Evolutionary conservation across 1,140 invertebrate species (phyloP).

Genomic region (Lepidurus arcticus): DNA sequence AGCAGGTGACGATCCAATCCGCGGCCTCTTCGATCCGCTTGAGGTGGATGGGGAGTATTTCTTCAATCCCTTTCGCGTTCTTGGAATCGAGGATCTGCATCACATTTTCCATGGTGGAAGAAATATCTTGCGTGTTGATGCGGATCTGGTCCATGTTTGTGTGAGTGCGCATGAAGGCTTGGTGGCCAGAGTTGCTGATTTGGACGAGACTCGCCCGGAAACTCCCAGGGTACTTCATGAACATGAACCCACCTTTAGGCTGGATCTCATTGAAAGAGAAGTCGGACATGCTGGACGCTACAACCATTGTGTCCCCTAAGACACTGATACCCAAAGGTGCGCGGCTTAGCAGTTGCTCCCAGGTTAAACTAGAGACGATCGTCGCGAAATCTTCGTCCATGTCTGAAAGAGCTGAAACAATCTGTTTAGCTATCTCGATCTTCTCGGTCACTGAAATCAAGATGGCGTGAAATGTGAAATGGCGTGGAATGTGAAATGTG

Average conservation of each 20-base stretch:
- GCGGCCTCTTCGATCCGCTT: background rate
- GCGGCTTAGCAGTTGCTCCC: background rate
- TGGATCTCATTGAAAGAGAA: constrained; percentile 7
- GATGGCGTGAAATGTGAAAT: too few species aligned
- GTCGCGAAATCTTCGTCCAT: constrained; percentile 25
- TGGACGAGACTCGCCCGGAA: constrained; percentile 30
- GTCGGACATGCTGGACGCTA: constrained; percentile 25
- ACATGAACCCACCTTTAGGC: background rate
- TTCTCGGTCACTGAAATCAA: too few species aligned
- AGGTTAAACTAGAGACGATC: background rate
- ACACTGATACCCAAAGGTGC: constrained; percentile 25
- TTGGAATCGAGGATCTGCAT: background rate
- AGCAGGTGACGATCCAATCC: background rate
- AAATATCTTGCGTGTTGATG: background rate
- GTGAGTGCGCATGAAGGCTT: constrained; percentile 27
- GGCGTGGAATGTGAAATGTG: too few species aligned
- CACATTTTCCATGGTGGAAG: constrained; percentile 26
- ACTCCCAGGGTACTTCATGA: constrained; percentile 28
- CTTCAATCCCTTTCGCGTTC: background rate
- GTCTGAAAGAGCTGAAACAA: too few species aligned
- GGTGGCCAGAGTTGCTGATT: constrained; percentile 23
- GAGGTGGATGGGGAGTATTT: background rate
- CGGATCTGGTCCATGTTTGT: constrained; percentile 32
- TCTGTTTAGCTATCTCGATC: too few species aligned
- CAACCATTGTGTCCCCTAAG: constrained; percentile 28